Evolutionary conservation across 2,797 vertebrate genomes (phyloP), one percentile per base, ranked within the genome.

Genomic region (Atherinosoma microstoma): DNA sequence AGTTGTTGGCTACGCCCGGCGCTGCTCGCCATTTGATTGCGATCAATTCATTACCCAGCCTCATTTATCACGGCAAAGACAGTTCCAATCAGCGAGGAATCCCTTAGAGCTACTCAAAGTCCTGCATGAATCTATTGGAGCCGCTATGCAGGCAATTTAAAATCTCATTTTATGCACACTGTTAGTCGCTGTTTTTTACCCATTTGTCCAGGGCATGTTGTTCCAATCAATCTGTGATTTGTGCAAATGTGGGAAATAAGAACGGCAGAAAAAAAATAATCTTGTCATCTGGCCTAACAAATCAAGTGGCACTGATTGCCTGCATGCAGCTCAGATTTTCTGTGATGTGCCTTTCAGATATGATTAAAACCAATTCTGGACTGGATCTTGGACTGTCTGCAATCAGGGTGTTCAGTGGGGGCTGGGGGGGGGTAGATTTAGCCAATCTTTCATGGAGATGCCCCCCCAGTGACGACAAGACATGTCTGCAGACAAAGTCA

Each of bases 131-230:
- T 84, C 70, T 64, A 72, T 9, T 65, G 71, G 70, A 68, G 75
- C 80, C 45, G 6, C 42, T 62, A 76, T 67, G 75, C 83, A 86
- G 69, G 65, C 88, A 84, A 91, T 92, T 92, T 87, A 87, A 90
- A 93, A 90, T 80, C 85, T 83, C 45, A 91, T 93, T 91, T 87
- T 88, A 71, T 80, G 74, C 60, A 70, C 62, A 36, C 79, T 84
- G 84, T 88, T 87, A 84, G 78, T 75, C 77, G 81, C 59, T 66
- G 58, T 71, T 81, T 80, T 85, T 72, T 45, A 72, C 38, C 64
- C 66, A 79, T 85, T 89, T 78, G 83, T 85, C 76, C 57, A 42
- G 3, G 24, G 51, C 68, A 20, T 84, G 59, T 79, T 81, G 77
- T 73, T 65, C 51, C 51, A 83, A 83, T 90, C 82, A 82, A 62